These are phyloP conservation scores for Metellina segmentata DNA, from an alignment of 2,888 invertebrate genomes.

Conservation along the genomic window DNA sequence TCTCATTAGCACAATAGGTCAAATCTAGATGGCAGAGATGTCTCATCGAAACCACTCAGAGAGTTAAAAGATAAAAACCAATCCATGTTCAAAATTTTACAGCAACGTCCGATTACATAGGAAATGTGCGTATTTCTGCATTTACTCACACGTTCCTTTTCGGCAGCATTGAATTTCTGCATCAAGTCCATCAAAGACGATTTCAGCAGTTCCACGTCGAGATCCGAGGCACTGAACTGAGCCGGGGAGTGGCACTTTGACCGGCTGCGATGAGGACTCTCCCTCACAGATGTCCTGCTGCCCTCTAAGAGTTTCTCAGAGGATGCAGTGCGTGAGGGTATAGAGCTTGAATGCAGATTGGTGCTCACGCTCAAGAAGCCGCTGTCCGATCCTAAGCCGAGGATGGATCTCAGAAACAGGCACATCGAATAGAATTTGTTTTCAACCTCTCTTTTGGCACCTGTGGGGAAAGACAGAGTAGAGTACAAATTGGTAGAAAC, in stretches of 20 bases:
- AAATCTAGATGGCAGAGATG: too few relatives aligned
- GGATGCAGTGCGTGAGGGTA: conserved; percentile 76
- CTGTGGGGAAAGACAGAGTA: neutral
- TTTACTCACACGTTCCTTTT: conserved; percentile 89
- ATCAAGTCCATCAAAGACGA: conserved; percentile 94
- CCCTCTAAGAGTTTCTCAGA: conserved; percentile 79
- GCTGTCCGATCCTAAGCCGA: conserved; percentile 80
- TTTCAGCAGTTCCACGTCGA: conserved; percentile 94
- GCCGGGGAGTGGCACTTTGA: conserved; percentile 13
- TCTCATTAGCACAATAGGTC: too few relatives aligned
- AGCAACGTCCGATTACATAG: too few relatives aligned
- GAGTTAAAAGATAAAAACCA: too few relatives aligned
- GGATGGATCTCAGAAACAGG: conserved; percentile 84
- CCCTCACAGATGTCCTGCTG: conserved; percentile 78
- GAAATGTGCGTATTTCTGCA: too few relatives aligned
- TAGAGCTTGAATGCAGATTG: conserved; percentile 82
- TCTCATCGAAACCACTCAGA: too few relatives aligned
- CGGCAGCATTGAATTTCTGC: conserved; percentile 95
- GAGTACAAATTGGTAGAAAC: neutral
- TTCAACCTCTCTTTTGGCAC: conserved; percentile 90
- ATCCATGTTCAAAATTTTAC: too few relatives aligned
- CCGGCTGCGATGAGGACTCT: conserved; percentile 45
- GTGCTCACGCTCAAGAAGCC: conserved; percentile 89
- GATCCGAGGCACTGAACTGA: conserved; percentile 85
- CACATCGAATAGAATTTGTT: conserved; percentile 92